A percentile compares a stretch with the other conserved stretches of the same genome.
Evolutionary conservation across 1,140 invertebrate genomes (phyloP).

Genomic region (Dreissena polymorpha): DNA sequence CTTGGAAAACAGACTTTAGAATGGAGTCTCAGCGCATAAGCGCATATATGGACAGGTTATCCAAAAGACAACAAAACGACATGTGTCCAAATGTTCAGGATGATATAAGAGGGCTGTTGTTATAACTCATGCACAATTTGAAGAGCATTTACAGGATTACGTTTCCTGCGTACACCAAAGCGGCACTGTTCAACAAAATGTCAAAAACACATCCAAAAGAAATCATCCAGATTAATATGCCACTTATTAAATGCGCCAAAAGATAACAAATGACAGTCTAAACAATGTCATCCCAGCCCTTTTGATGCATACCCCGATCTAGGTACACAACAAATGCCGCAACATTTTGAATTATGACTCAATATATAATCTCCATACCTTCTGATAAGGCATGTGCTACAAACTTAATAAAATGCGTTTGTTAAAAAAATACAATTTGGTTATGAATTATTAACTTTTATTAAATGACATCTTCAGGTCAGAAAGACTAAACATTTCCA

Average conservation of each 20-base stretch:
- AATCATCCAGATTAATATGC: constrained; percentile 46
- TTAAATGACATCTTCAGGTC: too few species aligned
- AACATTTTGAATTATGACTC: constrained; percentile 49
- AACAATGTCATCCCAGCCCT: neutral
- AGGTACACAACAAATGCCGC: neutral
- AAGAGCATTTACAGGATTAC: constrained; percentile 39
- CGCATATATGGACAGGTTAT: too few species aligned
- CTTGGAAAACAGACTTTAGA: too few species aligned
- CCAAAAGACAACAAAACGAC: too few species aligned
- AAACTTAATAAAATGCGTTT: too few species aligned
- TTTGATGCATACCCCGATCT: neutral
- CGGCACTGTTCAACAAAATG: constrained; percentile 30
- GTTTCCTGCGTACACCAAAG: neutral
- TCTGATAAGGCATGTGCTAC: too few species aligned
- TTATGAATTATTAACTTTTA: too few species aligned
- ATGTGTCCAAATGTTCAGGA: too few species aligned
- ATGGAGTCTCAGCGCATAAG: too few species aligned
- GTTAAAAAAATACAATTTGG: too few species aligned
- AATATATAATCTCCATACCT: constrained; percentile 37
- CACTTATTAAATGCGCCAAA: constrained; percentile 19
- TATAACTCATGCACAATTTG: neutral
- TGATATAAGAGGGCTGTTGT: too few species aligned
- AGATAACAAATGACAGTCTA: constrained; percentile 42
- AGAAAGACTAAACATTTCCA: too few species aligned
- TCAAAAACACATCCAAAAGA: constrained; percentile 39